Base-by-base conservation (phyloP, 1,140 invertebrate genomes). In the Drosophila ercepeae region DNA sequence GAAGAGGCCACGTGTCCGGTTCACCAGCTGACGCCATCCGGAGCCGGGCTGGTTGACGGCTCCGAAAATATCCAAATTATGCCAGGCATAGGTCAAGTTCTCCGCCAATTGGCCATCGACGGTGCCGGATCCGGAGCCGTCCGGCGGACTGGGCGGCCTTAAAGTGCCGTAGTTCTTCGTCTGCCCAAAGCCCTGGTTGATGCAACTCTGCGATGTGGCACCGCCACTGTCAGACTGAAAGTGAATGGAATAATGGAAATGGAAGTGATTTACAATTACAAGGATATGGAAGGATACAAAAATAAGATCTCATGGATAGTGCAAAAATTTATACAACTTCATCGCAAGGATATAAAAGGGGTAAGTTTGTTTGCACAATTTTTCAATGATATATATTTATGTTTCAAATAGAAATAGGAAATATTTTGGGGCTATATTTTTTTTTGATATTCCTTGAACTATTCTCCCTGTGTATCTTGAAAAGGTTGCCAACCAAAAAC, bases 31-130 rank as follows among this genome's bases (percentile, higher is more conserved):
- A 3, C 81, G 72, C 76, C 81, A 89, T n/a, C 48, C 68, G 23
- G 84, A 82, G 4, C 83, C 89, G 3, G 82, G 83, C 34, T 89
- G 81, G 61, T 90, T 77, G 11, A 91, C 84, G 2, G 89, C 88
- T 4, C 88, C 92, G 68, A 94, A 95, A 8, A 95, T 94, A 81
- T 95, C 95, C 45, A 96, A 91, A 59, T 95, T 94, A 23, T 93
- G 94, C 95, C 95, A 96, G 5, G 94, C 93, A 89, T 95, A 95
- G 2, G 93, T 94, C 27, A 95, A 92, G 57, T 93, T 93, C 81
- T 94, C 93, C 0, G 83, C 54, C 25, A 72, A 4, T 7, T 78
- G 77, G 9, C 44, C 46, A 1, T 25, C 11, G 23, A 8, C 14
- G 16, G 14, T 25, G 1, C 41, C 60, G 16, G 60, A 42, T 18